A percentile compares a stretch with the other conserved stretches of the same genome.
These are phyloP conservation scores for Maconellicoccus hirsutus DNA, from an alignment of 1,140 invertebrate species.

Conservation along the genomic window DNA sequence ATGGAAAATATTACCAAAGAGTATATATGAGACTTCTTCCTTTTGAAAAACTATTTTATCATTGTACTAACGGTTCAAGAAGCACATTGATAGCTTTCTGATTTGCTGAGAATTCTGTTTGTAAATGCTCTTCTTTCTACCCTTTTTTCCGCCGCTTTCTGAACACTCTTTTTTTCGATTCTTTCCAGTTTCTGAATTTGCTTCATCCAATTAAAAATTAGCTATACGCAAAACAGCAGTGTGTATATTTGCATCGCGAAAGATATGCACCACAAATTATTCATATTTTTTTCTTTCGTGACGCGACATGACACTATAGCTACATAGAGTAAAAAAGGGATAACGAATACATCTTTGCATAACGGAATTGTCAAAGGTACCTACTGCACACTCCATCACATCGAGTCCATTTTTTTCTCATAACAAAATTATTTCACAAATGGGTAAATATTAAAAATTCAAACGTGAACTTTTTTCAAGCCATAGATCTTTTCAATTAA, in stretches of 20 bases:
- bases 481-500: no score
- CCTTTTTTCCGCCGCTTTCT: background rate
- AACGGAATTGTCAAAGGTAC: no score
- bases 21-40: conserved; percentile 8
- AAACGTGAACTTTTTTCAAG: no score
- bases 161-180: background rate
- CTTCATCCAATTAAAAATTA: background rate
- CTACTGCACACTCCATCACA: no score
- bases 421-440: no score
- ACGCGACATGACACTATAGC: no score
- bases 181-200: background rate
- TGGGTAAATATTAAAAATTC: no score
- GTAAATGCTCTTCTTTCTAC: background rate
- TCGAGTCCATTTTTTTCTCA: no score
- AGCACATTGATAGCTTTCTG: background rate
- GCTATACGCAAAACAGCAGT: background rate
- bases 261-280: background rate
- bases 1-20: background rate
- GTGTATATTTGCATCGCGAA: background rate
- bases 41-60: conserved; percentile 3
- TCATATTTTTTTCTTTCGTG: no score
- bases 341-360: no score
- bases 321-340: no score
- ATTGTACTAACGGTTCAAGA: background rate
- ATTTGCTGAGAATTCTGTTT: background rate